Conservation (phyloP, 2,888 invertebrate genomes). For the Dioctria rufipes region DNA sequence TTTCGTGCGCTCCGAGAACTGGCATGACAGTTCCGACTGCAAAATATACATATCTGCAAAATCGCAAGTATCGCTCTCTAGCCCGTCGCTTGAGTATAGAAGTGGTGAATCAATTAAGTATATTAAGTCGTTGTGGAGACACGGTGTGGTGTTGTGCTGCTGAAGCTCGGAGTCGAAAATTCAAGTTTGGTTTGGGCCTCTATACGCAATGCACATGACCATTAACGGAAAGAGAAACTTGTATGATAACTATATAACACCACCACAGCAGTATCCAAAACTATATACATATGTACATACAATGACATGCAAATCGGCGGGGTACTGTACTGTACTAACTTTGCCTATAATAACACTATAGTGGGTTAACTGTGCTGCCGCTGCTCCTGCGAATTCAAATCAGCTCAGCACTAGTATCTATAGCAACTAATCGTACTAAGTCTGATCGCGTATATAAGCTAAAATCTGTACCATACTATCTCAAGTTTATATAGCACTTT, state of each 20-base stretch:
- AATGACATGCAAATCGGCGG: too few relatives aligned
- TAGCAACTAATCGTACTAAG: background rate
- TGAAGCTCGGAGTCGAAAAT: too few relatives aligned
- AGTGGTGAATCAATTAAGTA: background rate
- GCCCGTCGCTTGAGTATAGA: too few relatives aligned
- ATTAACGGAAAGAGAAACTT: constrained; percentile 62
- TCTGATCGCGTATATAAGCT: background rate
- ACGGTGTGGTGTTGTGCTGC: background rate
- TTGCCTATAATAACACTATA: background rate
- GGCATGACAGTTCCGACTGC: constrained; percentile 30
- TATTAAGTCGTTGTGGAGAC: background rate
- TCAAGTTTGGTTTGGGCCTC: too few relatives aligned
- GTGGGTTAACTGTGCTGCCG: background rate
- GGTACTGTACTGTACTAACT: background rate
- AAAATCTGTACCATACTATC: background rate
- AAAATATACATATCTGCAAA: constrained; percentile 12
- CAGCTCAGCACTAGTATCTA: background rate
- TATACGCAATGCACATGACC: constrained; percentile 54
- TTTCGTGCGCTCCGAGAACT: constrained; percentile 48
- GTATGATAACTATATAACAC: constrained; percentile 11
- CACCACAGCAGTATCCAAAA: constrained; percentile 9
- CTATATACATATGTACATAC: background rate
- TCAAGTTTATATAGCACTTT: background rate
- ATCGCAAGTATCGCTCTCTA: constrained; percentile 3
- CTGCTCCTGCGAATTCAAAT: background rate